Percentiles rank a stretch among this genome's conserved stretches.
Evolutionary conservation across 2,888 invertebrate species (phyloP).

Genomic region (Synanthedon myopaeformis): DNA sequence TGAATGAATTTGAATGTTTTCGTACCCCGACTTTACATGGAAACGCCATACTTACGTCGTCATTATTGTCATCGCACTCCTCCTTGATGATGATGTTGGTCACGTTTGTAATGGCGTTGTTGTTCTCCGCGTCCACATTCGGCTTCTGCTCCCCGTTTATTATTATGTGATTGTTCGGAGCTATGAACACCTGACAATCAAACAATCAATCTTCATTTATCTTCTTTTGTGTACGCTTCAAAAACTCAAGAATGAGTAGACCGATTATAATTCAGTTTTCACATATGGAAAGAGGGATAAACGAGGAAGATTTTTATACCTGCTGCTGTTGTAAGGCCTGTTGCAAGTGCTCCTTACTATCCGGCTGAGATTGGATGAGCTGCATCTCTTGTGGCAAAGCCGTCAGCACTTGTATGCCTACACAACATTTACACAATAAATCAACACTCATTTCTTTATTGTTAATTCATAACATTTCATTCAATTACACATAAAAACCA

Average conservation of each 20-base stretch:
- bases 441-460: too few species aligned
- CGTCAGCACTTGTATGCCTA: conserved; percentile 76
- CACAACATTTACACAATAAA: conserved; percentile 31
- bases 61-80: conserved; percentile 46
- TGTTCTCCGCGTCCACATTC: conserved; percentile 42
- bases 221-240: too few species aligned
- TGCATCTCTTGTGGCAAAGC: conserved; percentile 80
- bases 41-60: conserved; percentile 37
- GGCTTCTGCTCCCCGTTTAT: conserved; percentile 36
- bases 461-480: too few species aligned
- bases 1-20: too few species aligned
- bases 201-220: not conserved
- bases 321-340: conserved; percentile 35
- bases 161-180: conserved; percentile 54
- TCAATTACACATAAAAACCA: too few species aligned
- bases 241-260: too few species aligned
- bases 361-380: conserved; percentile 52
- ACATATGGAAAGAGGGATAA: too few species aligned
- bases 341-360: conserved; percentile 35
- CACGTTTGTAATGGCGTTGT: conserved; percentile 33
- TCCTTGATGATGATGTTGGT: conserved; percentile 46
- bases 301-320: conserved; percentile 16
- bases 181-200: conserved; percentile 43
- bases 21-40: too few species aligned
- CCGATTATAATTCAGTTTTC: too few species aligned